These are phyloP conservation scores for Helarctos malayanus DNA, from an alignment of 2,797 vertebrate genomes.

Conservation along the genomic window DNA sequence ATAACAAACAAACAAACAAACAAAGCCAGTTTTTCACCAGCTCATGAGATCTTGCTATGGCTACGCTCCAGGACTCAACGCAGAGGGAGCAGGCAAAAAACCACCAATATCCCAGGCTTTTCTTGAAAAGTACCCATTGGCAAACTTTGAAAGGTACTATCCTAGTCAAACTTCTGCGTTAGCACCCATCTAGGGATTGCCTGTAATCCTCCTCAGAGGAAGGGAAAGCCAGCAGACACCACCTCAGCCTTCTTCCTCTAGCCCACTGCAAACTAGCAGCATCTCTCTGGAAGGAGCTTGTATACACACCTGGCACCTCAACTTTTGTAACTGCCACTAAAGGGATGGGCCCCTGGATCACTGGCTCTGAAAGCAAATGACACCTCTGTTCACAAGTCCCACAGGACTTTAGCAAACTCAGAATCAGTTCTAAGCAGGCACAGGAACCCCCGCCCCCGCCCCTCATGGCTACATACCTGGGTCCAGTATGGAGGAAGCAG, in stretches of 20 bases:
- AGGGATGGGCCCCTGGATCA: neutral
- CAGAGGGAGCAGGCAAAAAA: neutral
- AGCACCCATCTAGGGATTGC: neutral
- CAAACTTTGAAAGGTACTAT: neutral
- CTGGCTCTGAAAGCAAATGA: neutral
- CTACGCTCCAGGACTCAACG: neutral
- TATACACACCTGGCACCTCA: neutral
- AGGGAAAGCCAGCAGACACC: neutral
- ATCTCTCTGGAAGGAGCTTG: neutral
- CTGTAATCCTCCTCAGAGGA: neutral
- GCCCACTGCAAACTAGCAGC: neutral
- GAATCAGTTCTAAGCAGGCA: neutral
- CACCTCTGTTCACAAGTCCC: neutral
- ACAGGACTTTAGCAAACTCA: neutral
- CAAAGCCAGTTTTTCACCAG: neutral
- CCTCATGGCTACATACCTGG: neutral
- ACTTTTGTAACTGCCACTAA: neutral
- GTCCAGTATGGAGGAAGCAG: neutral
- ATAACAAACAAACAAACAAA: neutral
- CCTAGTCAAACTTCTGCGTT: neutral
- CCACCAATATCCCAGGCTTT: neutral
- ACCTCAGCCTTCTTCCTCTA: neutral
- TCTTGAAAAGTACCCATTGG: neutral
- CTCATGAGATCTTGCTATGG: neutral
- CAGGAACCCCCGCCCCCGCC: neutral